Evolutionary conservation across 2,113 vertebrate genomes (phyloP).

Genomic region (Pardalotus punctatus): DNA sequence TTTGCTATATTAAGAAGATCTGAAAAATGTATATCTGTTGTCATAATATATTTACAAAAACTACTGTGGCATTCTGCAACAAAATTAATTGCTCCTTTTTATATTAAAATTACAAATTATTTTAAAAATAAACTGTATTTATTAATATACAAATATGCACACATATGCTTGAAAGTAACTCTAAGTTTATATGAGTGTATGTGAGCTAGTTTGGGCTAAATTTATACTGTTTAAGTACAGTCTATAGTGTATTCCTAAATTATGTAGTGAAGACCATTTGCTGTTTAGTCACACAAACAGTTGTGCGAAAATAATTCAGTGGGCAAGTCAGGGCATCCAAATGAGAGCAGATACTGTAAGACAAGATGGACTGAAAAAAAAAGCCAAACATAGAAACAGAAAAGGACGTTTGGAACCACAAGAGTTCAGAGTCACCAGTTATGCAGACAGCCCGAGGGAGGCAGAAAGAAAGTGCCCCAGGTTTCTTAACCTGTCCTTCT

Average conservation of each 20-base stretch:
- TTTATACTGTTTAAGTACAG: neutral
- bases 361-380: neutral
- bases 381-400: neutral
- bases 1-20: neutral
- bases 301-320: neutral
- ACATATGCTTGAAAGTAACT: neutral
- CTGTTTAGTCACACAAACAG: neutral
- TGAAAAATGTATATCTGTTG: neutral
- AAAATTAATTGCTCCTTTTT: neutral
- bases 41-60: neutral
- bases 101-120: neutral
- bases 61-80: fast-evolving
- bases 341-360: neutral
- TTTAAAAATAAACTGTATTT: neutral
- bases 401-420: neutral
- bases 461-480: neutral
- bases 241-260: neutral
- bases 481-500: neutral
- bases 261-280: neutral
- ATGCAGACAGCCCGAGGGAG: fast-evolving
- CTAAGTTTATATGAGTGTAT: neutral
- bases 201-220: neutral
- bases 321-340: neutral
- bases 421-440: neutral
- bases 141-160: neutral